These are phyloP conservation scores for Tetrapedia diversipes DNA, from an alignment of 2,888 invertebrate species.

Conservation along the genomic window DNA sequence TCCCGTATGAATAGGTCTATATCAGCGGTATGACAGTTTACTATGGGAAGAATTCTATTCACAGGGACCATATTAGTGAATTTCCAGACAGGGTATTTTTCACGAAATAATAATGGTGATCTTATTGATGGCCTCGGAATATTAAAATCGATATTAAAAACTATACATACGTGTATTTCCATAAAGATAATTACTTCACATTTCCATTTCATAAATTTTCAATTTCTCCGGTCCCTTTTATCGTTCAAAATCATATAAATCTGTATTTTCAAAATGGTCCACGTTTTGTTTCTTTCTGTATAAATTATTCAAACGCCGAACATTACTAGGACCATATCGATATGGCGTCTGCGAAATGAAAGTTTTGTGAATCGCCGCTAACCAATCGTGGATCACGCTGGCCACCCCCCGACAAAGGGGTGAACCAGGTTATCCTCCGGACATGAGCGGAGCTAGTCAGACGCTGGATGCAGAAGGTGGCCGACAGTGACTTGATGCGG, in stretches of 20 bases:
- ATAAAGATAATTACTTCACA: background rate
- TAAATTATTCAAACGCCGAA: constrained; percentile 36
- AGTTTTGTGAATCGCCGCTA: constrained; percentile 66
- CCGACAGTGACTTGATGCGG: constrained; percentile 79
- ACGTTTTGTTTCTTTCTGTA: too few species aligned
- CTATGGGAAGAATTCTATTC: too few species aligned
- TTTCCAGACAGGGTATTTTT: too few species aligned
- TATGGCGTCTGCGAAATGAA: constrained; percentile 52
- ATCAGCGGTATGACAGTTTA: too few species aligned
- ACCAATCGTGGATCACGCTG: constrained; percentile 71
- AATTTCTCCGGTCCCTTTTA: background rate
- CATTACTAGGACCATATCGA: constrained; percentile 13
- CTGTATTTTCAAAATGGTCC: background rate
- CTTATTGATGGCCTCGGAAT: too few species aligned
- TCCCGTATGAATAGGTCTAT: too few species aligned
- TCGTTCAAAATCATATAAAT: background rate
- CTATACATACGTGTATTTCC: too few species aligned
- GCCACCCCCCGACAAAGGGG: constrained; percentile 69
- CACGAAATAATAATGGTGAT: too few species aligned
- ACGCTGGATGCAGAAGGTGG: constrained; percentile 73
- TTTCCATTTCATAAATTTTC: background rate
- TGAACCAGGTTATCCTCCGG: constrained; percentile 68
- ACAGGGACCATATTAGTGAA: too few species aligned
- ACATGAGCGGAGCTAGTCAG: constrained; percentile 71
- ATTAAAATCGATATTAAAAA: too few species aligned